Evolutionary conservation across 1,140 invertebrate genomes (phyloP).

Genomic region (Drosophila rhopaloa): DNA sequence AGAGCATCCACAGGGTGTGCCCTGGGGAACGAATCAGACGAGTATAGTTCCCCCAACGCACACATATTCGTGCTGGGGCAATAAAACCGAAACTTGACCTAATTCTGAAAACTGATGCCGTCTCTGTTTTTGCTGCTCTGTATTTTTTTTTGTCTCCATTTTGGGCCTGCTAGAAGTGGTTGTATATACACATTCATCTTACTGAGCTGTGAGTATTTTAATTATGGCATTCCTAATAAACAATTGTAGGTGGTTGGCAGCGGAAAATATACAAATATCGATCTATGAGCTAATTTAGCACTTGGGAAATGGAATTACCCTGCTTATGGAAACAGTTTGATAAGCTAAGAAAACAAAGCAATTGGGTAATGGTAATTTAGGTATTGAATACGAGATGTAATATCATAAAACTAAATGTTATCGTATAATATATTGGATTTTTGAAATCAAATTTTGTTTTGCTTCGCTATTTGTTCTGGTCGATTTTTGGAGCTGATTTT

Average conservation of each 20-base stretch:
- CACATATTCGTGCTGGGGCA: slow-evolving; percentile 41
- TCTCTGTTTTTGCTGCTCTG: slow-evolving; percentile 30
- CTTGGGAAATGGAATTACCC: slow-evolving; percentile 28
- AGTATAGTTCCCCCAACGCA: slow-evolving; percentile 19
- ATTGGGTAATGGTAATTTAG: slow-evolving; percentile 9
- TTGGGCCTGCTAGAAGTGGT: slow-evolving; percentile 35
- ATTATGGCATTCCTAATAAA: slow-evolving; percentile 52
- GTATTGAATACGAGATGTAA: slow-evolving; percentile 8
- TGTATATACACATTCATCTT: slow-evolving; percentile 32
- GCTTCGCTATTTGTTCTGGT: neutral
- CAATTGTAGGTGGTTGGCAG: slow-evolving; percentile 42
- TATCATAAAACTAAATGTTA: slow-evolving; percentile 10
- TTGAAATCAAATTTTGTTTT: neutral
- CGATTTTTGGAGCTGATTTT: slow-evolving; percentile 5
- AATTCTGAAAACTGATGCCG: slow-evolving; percentile 66
- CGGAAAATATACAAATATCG: slow-evolving; percentile 30
- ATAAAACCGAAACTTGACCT: slow-evolving; percentile 81
- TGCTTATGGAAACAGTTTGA: slow-evolving; percentile 8
- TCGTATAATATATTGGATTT: neutral
- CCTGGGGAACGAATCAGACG: slow-evolving; percentile 41
- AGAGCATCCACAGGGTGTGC: slow-evolving; percentile 55
- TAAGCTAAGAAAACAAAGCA: slow-evolving; percentile 20
- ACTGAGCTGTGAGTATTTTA: slow-evolving; percentile 21
- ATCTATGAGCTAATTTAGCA: slow-evolving; percentile 35
- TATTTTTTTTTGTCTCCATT: slow-evolving; percentile 41